Evolutionary conservation across 2,113 vertebrate genomes (phyloP).

Genomic region (Microcebus murinus): DNA sequence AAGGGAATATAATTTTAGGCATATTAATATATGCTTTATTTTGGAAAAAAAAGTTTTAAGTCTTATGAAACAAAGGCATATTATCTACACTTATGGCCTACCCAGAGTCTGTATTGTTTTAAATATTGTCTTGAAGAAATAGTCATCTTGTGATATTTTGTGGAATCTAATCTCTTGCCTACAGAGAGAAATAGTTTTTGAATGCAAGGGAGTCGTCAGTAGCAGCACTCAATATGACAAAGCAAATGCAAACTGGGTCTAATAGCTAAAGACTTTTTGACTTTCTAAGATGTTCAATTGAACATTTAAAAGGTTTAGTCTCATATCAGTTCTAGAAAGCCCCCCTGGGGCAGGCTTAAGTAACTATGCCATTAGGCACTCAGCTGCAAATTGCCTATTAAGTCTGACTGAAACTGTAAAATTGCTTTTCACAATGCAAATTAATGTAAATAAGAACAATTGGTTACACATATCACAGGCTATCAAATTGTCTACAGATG

Average conservation of each 20-base stretch:
- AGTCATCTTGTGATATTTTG: background rate
- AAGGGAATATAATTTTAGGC: background rate
- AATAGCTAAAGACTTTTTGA: conserved; percentile 83
- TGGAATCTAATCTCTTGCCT: background rate
- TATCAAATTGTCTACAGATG: conserved; percentile 86
- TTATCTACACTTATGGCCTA: background rate
- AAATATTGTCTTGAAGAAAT: conserved; percentile 35
- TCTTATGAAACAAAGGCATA: background rate
- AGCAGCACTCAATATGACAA: conserved; percentile 67
- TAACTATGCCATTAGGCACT: conserved; percentile 87
- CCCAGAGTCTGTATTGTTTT: conserved; percentile 26
- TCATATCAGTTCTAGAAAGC: conserved; percentile 85
- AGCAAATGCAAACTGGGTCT: conserved; percentile 73
- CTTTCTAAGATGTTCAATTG: conserved; percentile 86
- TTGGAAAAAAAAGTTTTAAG: background rate
- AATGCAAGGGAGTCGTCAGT: conserved; percentile 57
- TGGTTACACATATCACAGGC: conserved; percentile 90
- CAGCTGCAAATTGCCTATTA: conserved; percentile 90
- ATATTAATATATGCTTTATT: background rate
- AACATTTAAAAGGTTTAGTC: conserved; percentile 88
- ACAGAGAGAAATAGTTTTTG: conserved; percentile 9
- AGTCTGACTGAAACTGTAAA: conserved; percentile 90
- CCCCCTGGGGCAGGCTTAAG: conserved; percentile 86
- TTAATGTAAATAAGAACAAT: conserved; percentile 93
- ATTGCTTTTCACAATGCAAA: conserved; percentile 92